Conservation (phyloP, 1,140 invertebrate species). For the Plutomurus gul region DNA sequence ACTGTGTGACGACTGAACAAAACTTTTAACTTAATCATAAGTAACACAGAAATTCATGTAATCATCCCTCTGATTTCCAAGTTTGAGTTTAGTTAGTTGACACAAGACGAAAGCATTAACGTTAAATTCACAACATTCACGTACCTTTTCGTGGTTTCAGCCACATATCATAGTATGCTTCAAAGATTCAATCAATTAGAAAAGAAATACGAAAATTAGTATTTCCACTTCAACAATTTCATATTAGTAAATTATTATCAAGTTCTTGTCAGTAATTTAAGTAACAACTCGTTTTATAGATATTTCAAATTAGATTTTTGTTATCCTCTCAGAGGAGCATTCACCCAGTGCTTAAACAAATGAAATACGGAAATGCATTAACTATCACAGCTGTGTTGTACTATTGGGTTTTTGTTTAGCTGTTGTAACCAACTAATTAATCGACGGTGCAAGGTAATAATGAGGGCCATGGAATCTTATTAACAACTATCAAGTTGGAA, state of each 20-base stretch:
- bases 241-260: neutral
- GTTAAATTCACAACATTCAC: slow-evolving; percentile 34
- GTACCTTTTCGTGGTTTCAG: slow-evolving; percentile 54
- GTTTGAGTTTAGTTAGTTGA: neutral
- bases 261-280: neutral
- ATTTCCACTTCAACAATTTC: slow-evolving; percentile 25
- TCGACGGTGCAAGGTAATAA: neutral
- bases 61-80: slow-evolving; percentile 3
- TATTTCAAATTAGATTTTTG: neutral
- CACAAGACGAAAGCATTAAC: slow-evolving; percentile 17
- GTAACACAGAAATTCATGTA: too few relatives aligned
- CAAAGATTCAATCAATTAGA: slow-evolving; percentile 46
- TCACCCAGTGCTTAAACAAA: slow-evolving; percentile 16
- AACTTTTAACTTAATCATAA: neutral
- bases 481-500: slow-evolving; percentile 1
- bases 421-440: neutral
- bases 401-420: neutral
- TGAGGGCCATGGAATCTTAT: neutral
- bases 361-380: slow-evolving; percentile 1
- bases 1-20: neutral
- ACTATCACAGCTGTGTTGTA: slow-evolving; percentile 4
- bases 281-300: neutral
- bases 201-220: slow-evolving; percentile 16
- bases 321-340: neutral
- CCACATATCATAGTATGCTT: slow-evolving; percentile 55